Conservation (phyloP, 2,113 vertebrate genomes). For the Gymnarchus niloticus region DNA sequence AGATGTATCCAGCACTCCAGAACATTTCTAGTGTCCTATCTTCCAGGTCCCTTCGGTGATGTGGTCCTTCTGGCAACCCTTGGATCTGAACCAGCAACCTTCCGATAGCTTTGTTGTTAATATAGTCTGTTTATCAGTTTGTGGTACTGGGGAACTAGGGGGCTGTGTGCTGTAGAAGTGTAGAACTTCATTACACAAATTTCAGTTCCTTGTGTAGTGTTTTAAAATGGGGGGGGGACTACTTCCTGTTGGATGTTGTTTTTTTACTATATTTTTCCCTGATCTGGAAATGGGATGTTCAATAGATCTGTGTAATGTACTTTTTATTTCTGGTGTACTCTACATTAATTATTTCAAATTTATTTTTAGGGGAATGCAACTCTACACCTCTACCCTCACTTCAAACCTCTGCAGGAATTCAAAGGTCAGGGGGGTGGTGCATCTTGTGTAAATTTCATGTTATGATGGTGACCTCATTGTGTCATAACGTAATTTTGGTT, state of each 20-base stretch:
- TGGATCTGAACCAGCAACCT: too few species aligned
- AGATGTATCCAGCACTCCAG: too few species aligned
- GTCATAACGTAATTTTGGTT: not conserved
- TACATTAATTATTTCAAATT: not conserved
- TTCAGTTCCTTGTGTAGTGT: too few species aligned
- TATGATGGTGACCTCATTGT: not conserved
- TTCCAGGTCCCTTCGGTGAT: too few species aligned
- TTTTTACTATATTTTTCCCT: not conserved
- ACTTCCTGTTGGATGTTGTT: too few species aligned
- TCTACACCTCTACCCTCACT: conserved; percentile 74
- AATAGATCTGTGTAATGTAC: not conserved
- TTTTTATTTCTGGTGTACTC: not conserved
- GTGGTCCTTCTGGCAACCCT: too few species aligned
- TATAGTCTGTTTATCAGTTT: not conserved
- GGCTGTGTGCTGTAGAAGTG: not conserved
- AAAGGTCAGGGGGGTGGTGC: conserved; percentile 57
- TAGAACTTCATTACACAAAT: too few species aligned
- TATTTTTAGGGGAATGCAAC: conserved; percentile 69
- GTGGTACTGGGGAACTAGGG: not conserved
- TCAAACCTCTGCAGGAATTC: conserved; percentile 67
- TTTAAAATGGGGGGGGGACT: too few species aligned
- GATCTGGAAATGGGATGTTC: not conserved
- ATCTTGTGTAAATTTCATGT: not conserved
- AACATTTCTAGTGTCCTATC: too few species aligned
- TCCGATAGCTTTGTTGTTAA: not conserved